Percentiles rank a stretch among this genome's conserved stretches.
These are phyloP conservation scores for Nothocercus julius DNA, from an alignment of 2,113 vertebrate species.

Conservation along the genomic window DNA sequence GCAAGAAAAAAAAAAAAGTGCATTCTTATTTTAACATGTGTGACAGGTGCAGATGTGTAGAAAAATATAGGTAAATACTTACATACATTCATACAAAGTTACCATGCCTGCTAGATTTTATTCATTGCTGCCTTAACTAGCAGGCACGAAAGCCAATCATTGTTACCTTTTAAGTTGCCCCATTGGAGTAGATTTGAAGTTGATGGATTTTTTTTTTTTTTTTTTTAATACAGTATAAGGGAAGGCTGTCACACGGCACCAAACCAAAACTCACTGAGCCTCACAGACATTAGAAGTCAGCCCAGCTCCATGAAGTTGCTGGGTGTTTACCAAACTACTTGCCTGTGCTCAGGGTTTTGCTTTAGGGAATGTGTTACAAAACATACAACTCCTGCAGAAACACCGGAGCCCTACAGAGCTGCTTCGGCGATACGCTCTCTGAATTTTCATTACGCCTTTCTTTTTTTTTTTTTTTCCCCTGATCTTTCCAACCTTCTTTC, in stretches of 20 bases:
- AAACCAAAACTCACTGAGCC: not conserved
- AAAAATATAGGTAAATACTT: not conserved
- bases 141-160: not conserved
- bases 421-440: not conserved
- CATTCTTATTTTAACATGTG: not conserved
- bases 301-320: no score
- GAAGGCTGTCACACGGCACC: not conserved
- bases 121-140: not conserved
- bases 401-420: not conserved
- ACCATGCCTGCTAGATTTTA: not conserved
- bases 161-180: not conserved
- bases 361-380: not conserved
- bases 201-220: not conserved
- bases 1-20: not conserved
- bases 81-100: not conserved
- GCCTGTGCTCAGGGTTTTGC: not conserved
- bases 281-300: not conserved
- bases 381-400: not conserved
- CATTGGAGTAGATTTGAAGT: not conserved
- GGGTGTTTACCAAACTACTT: not conserved
- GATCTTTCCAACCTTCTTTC: constrained; percentile 31
- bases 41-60: not conserved
- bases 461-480: not conserved
- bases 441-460: not conserved
- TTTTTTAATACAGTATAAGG: not conserved